phyloP scores from a whole-genome alignment of 2,888 invertebrate genomes.

The Clivina fossor region DNA sequence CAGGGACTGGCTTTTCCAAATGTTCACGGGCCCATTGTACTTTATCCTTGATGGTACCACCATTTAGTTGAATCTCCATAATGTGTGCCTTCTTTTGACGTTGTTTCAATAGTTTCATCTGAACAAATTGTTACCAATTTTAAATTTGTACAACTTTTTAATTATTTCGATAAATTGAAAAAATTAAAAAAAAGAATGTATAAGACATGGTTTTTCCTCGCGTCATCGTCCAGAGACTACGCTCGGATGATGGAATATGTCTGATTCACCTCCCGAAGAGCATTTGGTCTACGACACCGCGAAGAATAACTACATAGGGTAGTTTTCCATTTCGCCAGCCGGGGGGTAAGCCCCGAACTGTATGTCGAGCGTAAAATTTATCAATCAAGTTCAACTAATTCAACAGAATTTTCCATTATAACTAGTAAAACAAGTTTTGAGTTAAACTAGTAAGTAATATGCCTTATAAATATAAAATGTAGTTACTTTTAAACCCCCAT shows the following conservation, averaged over 20 bases:
- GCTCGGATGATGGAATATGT: conserved; percentile 77
- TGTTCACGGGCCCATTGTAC: conserved; percentile 97
- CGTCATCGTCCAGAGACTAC: conserved; percentile 70
- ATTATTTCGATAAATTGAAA: too few relatives aligned
- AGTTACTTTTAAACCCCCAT: too few relatives aligned
- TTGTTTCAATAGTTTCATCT: conserved; percentile 97
- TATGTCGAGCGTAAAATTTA: too few relatives aligned
- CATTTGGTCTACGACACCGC: conserved; percentile 66
- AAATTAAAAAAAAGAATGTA: conserved; percentile 55
- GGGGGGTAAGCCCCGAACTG: conserved; percentile 51
- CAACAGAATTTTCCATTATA: background rate
- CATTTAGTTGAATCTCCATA: conserved; percentile 99
- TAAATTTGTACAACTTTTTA: too few relatives aligned
- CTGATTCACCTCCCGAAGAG: conserved; percentile 62
- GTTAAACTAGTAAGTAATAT: conserved; percentile 22
- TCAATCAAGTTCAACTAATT: conserved; percentile 5
- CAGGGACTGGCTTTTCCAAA: conserved; percentile 90
- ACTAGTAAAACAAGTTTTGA: background rate
- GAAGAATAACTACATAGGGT: conserved; percentile 48
- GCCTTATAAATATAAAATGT: conserved; percentile 31
- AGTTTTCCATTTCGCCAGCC: conserved; percentile 47
- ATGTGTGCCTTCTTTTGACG: conserved; percentile 99
- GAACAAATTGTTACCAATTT: too few relatives aligned
- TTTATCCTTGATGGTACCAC: conserved; percentile 93
- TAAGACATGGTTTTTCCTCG: conserved; percentile 71